A percentile compares a stretch with the other conserved stretches of the same genome.
phyloP scores from a whole-genome alignment of 2,888 invertebrate species.

The Theretra japonica region DNA sequence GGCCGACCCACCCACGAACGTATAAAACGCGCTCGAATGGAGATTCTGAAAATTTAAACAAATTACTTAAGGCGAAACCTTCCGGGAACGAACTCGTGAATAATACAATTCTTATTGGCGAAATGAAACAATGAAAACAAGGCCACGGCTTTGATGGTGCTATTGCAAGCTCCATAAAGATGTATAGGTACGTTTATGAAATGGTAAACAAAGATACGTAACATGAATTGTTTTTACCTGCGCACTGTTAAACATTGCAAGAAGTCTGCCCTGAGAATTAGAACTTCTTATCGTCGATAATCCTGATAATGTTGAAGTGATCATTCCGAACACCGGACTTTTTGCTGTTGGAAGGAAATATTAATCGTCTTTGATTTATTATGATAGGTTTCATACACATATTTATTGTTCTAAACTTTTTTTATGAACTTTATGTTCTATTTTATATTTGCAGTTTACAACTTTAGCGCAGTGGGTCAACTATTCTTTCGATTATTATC shows the following conservation, averaged over 20 bases:
- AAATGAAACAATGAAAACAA: conserved; percentile 12
- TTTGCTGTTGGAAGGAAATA: conserved; percentile 81
- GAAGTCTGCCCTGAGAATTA: conserved; percentile 85
- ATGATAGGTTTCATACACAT: background rate
- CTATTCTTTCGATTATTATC: background rate
- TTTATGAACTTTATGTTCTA: no score
- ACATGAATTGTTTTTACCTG: conserved; percentile 66
- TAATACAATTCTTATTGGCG: conserved; percentile 1
- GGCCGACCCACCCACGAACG: conserved; percentile 86
- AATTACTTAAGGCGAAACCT: background rate
- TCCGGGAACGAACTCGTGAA: background rate
- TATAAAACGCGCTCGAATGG: conserved; percentile 89
- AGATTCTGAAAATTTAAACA: conserved; percentile 79
- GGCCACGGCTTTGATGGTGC: background rate
- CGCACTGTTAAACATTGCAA: conserved; percentile 83
- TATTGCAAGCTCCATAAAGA: background rate
- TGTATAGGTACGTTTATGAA: background rate
- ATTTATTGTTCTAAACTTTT: background rate
- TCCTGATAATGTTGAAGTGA: conserved; percentile 90
- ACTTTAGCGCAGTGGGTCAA: no score
- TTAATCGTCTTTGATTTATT: background rate
- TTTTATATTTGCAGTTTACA: no score
- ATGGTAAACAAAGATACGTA: background rate
- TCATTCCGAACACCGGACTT: conserved; percentile 92
- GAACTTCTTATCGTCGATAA: conserved; percentile 90